Evolutionary conservation across 2,797 vertebrate genomes (phyloP).

Genomic region (Crax fasciolata): DNA sequence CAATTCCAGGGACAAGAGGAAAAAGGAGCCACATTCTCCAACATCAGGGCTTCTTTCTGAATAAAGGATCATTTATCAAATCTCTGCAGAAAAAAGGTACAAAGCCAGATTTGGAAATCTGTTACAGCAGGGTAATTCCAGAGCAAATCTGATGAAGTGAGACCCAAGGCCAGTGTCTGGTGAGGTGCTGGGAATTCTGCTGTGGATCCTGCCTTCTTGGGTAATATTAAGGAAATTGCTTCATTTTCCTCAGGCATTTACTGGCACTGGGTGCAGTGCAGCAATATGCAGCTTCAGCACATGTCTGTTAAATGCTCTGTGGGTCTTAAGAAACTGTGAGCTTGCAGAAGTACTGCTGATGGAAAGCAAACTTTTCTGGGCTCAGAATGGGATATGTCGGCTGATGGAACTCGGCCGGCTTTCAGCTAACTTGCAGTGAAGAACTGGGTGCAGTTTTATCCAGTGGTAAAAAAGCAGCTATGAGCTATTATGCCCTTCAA

Average conservation of each 20-base stretch:
- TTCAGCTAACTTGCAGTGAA: neutral
- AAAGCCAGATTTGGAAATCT: neutral
- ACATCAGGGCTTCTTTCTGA: conserved; percentile 10
- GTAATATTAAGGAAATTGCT: conserved; percentile 13
- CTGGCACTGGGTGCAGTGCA: neutral
- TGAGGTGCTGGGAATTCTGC: neutral
- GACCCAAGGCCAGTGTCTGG: neutral
- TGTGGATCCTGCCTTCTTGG: neutral
- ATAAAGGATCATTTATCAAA: conserved; percentile 39
- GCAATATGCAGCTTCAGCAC: neutral
- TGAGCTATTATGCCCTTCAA: neutral
- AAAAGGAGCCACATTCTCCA: conserved; percentile 37
- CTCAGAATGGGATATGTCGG: neutral
- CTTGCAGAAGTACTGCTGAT: rapidly evolving
- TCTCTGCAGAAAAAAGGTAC: neutral
- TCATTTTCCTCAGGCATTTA: conserved; percentile 35
- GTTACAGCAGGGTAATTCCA: neutral
- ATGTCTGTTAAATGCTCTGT: neutral
- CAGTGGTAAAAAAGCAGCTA: neutral
- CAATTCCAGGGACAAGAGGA: conserved; percentile 77
- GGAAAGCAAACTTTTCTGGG: neutral
- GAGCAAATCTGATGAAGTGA: neutral
- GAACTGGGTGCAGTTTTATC: neutral
- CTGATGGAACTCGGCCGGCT: neutral
- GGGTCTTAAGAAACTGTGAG: neutral